Evolutionary conservation across 1,140 invertebrate species (phyloP).

Genomic region (Dreissena polymorpha): DNA sequence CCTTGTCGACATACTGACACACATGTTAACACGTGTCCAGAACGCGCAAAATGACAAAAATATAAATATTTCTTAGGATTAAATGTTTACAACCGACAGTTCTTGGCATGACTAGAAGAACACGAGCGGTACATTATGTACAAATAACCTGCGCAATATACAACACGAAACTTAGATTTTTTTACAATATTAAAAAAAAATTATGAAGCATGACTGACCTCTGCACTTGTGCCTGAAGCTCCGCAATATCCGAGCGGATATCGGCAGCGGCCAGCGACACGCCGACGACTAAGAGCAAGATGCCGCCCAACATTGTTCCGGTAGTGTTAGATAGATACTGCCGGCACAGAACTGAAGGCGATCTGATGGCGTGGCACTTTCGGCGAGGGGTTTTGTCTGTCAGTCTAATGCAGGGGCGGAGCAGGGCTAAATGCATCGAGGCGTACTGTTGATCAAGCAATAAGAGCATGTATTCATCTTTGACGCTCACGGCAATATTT

Average conservation of each 20-base stretch:
- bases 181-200: no score
- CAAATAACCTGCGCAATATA: no score
- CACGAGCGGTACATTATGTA: no score
- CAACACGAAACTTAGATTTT: no score
- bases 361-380: not conserved
- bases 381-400: not conserved
- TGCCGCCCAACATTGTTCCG: slow-evolving; percentile 34
- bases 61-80: no score
- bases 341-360: not conserved
- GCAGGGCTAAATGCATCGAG: not conserved
- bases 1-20: no score
- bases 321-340: not conserved
- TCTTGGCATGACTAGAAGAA: no score
- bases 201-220: slow-evolving; percentile 1
- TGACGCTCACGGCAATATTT: no score
- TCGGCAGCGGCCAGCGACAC: slow-evolving; percentile 25
- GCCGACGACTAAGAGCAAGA: slow-evolving; percentile 12
- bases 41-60: no score
- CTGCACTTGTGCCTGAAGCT: slow-evolving; percentile 2
- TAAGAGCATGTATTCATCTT: no score
- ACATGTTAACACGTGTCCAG: no score
- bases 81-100: no score
- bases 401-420: not conserved
- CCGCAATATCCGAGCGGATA: slow-evolving; percentile 5
- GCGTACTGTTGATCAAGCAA: not conserved